A percentile compares a stretch with the other conserved stretches of the same genome.
Evolutionary conservation across 2,797 vertebrate genomes (phyloP).

Genomic region (Sebastes vulpes): DNA sequence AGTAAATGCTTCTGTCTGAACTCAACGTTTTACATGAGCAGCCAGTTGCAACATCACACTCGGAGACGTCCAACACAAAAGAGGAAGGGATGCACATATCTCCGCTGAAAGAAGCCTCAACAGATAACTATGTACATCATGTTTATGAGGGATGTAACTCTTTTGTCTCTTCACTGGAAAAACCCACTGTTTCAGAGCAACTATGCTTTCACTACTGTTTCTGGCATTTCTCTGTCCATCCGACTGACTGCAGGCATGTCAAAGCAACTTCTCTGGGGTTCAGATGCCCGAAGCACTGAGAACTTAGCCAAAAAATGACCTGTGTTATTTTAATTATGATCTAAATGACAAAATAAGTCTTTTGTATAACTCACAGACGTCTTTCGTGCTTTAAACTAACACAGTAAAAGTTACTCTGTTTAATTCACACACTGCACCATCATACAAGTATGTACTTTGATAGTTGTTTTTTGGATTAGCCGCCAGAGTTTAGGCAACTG

Average conservation of each 20-base stretch:
- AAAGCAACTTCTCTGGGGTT: neutral
- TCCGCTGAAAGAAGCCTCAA: neutral
- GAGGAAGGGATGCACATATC: neutral
- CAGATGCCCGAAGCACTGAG: neutral
- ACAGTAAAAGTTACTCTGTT: neutral
- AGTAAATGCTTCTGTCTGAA: neutral
- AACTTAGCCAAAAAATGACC: no score
- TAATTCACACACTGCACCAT: neutral
- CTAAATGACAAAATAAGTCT: neutral
- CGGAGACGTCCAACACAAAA: neutral
- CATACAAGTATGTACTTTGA: neutral
- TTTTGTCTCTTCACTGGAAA: neutral
- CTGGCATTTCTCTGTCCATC: neutral
- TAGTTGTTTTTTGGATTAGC: neutral
- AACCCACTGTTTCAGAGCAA: neutral
- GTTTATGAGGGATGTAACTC: neutral
- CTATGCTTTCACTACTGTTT: neutral
- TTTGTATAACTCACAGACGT: neutral
- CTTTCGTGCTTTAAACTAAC: neutral
- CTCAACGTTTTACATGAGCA: neutral
- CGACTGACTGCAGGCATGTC: constrained; percentile 1
- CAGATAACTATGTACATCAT: neutral
- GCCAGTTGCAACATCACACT: neutral
- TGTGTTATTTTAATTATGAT: neutral
- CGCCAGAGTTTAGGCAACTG: neutral